Evolutionary conservation across 2,797 vertebrate genomes (phyloP), one percentile per base, ranked within the genome.

Genomic region (Brachymystax lenok): DNA sequence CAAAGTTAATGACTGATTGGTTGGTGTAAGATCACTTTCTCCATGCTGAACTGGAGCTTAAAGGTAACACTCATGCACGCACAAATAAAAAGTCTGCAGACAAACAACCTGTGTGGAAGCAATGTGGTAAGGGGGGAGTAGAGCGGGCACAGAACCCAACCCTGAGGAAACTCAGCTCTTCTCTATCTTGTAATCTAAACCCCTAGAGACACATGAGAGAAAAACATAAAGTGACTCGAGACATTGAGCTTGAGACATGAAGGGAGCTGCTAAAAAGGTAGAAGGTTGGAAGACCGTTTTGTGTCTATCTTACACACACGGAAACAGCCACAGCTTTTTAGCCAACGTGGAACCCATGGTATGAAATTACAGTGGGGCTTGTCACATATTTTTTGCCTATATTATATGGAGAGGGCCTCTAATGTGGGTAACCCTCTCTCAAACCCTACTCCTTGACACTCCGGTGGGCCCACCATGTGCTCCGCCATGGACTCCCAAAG

Each of bases 331-430:
- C 5, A 17, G 74, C 52, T 76, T 74, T 83, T 82, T 68, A 80
- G 78, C 74, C 50, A 27, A 52, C 70, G 70, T 82, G 85, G 84
- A 86, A 88, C 83, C 84, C 75, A 67, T 1, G 79, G 87, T 78
- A 2, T 86, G 82, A 81, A 78, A 73, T 89, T 83, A 87, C 87
- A 82, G 78, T 50, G 12, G 81, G 78, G 81, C 78, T 74, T 86
- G 85, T 84, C 75, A 78, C 80, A 79, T 80, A 72, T 84, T 77
- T 71, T 76, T 78, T 64, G 67, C 73, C 73, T 84, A 74, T 86
- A 81, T 78, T 83, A 76, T 67, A 76, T 83, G 71, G 79, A 86
- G 79, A 85, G 59, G 67, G 27, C 4, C 33, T 1, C 33, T n/a
- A 30, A 52, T 28, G 40, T 19, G 52, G 73, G 24, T 12, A 24